Evolutionary conservation across 2,888 invertebrate genomes (phyloP), one percentile per base, ranked within the genome.

Genomic region (Andrena bucephala): DNA sequence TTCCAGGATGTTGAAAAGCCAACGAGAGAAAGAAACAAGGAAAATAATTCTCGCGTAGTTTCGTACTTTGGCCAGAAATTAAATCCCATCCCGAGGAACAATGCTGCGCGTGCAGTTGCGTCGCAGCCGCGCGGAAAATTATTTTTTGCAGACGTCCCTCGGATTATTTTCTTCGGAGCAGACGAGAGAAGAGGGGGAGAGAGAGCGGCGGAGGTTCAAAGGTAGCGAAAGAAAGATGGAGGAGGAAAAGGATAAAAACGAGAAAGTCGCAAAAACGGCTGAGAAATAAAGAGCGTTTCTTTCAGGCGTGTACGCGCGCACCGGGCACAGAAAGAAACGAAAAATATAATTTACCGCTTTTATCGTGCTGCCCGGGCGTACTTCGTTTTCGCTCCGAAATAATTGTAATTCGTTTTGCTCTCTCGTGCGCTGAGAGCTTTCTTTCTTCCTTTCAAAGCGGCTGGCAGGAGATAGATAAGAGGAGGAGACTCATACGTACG

Each of bases 121-220:
- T 57, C 31, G 67, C 74, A 76, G 63, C 66, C 71, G 54, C 81
- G 76, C 76, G 82, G 83, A 83, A 81, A 81, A 83, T 83, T 83
- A 83, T 83, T 83, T 81, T 81, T 83, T 81, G 60, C 70, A 66
- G 71, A 76, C 77, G 71, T 76, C 67, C 60, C 71, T 48, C 33
- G 82, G 84, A 84, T 78, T 83, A 83, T 77, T 83, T 83, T 60
- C 68, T 84, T 83, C 73, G 74, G 48, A 62, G 83, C 67, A 67
- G 78, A 78, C 48, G 67, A 8, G 24, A 33, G 54, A 57, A 54
- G 13, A 27, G 31, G 10, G 36, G 2, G 42, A 24, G 7, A 8
- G n/a, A 27, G 63, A 48, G 27, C 8, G 20, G 42, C 3, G 8
- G 36, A 16, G 54, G 68, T 24, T 70, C 70, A 70, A 70, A 70